Percentiles rank a stretch among this genome's conserved stretches.
Evolutionary conservation across 2,113 vertebrate species (phyloP).

Genomic region (Chauna torquata): DNA sequence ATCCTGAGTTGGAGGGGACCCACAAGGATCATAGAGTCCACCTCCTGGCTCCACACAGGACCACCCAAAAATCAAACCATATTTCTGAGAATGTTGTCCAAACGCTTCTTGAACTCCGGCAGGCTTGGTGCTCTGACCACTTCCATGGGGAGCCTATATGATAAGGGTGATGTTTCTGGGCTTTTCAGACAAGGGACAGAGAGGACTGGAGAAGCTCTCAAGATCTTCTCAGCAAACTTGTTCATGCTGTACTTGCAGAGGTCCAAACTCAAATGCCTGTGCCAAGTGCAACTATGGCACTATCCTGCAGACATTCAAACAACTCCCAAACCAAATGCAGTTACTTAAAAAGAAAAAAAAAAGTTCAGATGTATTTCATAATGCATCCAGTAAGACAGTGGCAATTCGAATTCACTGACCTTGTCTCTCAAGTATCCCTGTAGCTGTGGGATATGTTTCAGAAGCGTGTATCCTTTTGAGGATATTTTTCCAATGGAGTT

Average conservation of each 20-base stretch:
- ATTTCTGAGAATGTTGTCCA: not conserved
- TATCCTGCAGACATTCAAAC: not conserved
- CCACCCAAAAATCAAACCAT: not conserved
- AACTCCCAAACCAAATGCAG: not conserved
- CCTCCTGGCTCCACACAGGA: not conserved
- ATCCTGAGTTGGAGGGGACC: not conserved
- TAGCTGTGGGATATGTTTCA: not conserved
- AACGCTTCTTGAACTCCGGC: not conserved
- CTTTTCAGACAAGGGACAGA: not conserved
- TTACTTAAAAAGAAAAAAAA: not conserved
- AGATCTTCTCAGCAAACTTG: not conserved
- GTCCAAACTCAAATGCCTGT: not conserved
- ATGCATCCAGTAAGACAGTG: not conserved
- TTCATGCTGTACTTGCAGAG: not conserved
- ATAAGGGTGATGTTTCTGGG: not conserved
- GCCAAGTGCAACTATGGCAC: not conserved
- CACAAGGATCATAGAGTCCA: not conserved
- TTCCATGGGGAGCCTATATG: not conserved
- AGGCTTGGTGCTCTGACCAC: not conserved
- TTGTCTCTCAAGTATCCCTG: not conserved
- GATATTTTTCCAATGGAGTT: not conserved
- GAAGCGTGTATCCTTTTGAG: not conserved
- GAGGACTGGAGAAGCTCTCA: not conserved
- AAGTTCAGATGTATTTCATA: not conserved
- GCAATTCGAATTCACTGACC: not conserved